Base-by-base conservation (phyloP, 2,888 invertebrate genomes). In the Drosophila paracracens region DNA sequence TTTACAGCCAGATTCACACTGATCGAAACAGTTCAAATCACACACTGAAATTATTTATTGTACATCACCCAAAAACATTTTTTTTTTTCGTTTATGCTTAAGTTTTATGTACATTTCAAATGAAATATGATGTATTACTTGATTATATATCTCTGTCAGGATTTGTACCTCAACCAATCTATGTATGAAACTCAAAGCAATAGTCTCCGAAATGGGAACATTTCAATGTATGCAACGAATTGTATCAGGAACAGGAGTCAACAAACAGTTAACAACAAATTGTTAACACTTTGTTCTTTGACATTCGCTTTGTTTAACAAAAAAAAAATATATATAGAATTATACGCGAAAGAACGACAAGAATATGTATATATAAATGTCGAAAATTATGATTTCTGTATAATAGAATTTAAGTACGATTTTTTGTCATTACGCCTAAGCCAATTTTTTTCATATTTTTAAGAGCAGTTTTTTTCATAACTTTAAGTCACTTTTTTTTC, bases 401-500 rank as follows among this genome's bases (percentile, higher is more conserved):
- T 66, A 67, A 46, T 66, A 67, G 36, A 18, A 46, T 13, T 27
- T 66, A 67, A 67, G 53, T 6, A 38, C 8, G 25, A 16, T 59
- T 70, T 75, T 68, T 74, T 25, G 25, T 68, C 29, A 33, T 69
- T 46, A 68, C 0, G 2, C 27, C 31, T 71, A 85, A 82, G 71
- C 52, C 13, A 60, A 58, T 73, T 72, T 79, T 65, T 76, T 36
- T 51, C 54, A 48, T 64, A 72, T 2, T 5, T 29, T 29, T 60
- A 43, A 43, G 70, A 21, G 16, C 16, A 18, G 21, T 46, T 46
- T 76, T 69, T 69, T 70, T 57, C 38, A 50, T 74, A 81, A 2
- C 3, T 16, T 36, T 71, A 82, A 79, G 76, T 21, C 36, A 59
- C 56, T 70, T 83, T 81, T 67, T 79, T 79, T 74, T 56, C 7